These are phyloP conservation scores for Nematopogon swammerdamellus DNA, from an alignment of 2,888 invertebrate genomes.

Conservation along the genomic window DNA sequence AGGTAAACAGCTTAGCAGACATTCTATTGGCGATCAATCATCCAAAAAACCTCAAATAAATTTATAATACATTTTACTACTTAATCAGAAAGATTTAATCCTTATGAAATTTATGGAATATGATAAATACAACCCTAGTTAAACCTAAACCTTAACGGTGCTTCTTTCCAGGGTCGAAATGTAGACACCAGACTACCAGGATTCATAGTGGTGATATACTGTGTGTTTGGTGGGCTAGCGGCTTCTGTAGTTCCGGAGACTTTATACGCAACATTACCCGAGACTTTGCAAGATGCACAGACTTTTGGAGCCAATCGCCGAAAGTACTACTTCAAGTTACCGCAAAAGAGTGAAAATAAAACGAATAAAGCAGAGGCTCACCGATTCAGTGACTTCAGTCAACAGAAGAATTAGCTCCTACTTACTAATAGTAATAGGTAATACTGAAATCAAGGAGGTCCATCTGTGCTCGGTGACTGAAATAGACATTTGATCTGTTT, in stretches of 20 bases:
- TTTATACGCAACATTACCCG: conserved; percentile 58
- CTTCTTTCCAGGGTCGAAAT: conserved; percentile 24
- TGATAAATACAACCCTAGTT: too few relatives aligned
- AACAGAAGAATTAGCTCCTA: too few relatives aligned
- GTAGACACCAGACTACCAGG: conserved; percentile 22
- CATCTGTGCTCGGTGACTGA: too few relatives aligned
- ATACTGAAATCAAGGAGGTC: too few relatives aligned
- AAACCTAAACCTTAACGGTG: conserved; percentile 18
- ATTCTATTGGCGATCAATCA: too few relatives aligned
- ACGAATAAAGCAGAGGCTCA: too few relatives aligned
- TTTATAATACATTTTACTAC: not conserved
- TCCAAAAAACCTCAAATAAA: too few relatives aligned
- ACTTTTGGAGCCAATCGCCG: conserved; percentile 46
- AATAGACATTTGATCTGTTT: too few relatives aligned
- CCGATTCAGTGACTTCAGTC: too few relatives aligned
- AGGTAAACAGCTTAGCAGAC: not conserved
- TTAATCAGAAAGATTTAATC: conserved; percentile 1
- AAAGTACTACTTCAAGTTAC: conserved; percentile 15
- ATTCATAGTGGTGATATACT: conserved; percentile 24
- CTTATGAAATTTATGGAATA: conserved; percentile 19
- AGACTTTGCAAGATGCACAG: conserved; percentile 60
- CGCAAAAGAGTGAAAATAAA: too few relatives aligned
- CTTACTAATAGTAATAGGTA: too few relatives aligned
- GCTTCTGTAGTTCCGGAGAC: conserved; percentile 61
- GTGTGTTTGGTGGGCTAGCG: conserved; percentile 38